Evolutionary conservation across 2,797 vertebrate genomes (phyloP).

Genomic region (Chiloscyllium punctatum): DNA sequence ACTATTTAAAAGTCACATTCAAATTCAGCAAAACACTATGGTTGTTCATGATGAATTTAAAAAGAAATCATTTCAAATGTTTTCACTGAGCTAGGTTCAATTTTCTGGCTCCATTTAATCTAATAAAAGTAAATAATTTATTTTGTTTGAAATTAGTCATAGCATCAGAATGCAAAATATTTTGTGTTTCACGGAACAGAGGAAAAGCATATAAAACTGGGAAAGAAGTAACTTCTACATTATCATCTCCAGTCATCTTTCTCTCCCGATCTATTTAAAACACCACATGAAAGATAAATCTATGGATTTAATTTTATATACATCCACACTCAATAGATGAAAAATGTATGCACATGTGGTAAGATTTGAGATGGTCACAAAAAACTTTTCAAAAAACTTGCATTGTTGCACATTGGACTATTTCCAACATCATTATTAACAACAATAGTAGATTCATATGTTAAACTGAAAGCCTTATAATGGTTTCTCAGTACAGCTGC

Average conservation of each 20-base stretch:
- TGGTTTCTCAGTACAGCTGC: constrained; percentile 24
- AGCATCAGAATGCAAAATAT: not conserved
- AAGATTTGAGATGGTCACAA: not conserved
- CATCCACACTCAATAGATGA: not conserved
- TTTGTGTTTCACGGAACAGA: not conserved
- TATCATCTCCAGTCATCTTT: constrained; percentile 8
- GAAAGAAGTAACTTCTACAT: not conserved
- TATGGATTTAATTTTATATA: not conserved
- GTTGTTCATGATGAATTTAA: not conserved
- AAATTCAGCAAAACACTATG: not conserved
- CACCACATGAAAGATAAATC: constrained; percentile 22
- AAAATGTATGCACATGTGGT: constrained; percentile 9
- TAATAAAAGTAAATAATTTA: not conserved
- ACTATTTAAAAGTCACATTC: not conserved
- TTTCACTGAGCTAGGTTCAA: not conserved
- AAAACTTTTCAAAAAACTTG: not conserved
- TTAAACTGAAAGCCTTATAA: constrained; percentile 14
- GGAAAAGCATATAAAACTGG: not conserved
- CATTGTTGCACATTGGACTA: constrained; percentile 6
- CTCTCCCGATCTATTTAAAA: not conserved
- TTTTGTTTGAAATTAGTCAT: constrained; percentile 19
- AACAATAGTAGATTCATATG: constrained; percentile 29
- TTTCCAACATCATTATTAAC: constrained; percentile 10
- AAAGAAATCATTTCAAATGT: not conserved
- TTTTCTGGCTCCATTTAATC: not conserved